Evolutionary conservation across 2,888 invertebrate genomes (phyloP), one percentile per base, ranked within the genome.

Genomic region (Melieria omissa): DNA sequence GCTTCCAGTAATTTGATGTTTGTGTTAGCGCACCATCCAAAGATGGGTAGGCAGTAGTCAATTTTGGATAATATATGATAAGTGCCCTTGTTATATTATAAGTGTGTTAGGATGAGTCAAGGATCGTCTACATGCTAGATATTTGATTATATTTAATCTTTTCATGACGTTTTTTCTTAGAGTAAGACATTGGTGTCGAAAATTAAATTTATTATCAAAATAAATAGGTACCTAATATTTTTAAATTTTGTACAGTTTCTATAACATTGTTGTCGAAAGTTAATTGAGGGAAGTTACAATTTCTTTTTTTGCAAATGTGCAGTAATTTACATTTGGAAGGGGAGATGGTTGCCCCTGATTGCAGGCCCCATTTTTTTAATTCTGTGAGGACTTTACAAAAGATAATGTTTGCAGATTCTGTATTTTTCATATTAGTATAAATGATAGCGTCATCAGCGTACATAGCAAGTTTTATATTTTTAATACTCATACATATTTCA

Each of bases 51-150:
- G 5, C 54, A 54, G 44, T 54, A 65, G 55, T 54, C 65, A 42
- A 65, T 65, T 54, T 65, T 65, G 3, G 55, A 29, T 29, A 65
- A 14, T 55, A n/a, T n/a, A n/a, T n/a, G n/a, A 65, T 29, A 55
- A 65, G 10, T 9, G 65, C 49, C 44, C 49, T 65, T 12, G 54
- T 65, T 10, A 41, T 14, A 9, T 65, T 1, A 65, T 52, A n/a
- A 65, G 44, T 54, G 54, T 54, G 16, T 54, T 54, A 6, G 54
- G 6, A 10, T 10, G 54, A 6, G 16, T 54, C n/a, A 54, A 12
- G 16, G 12, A 57, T 57, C 57, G 14, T 3, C 41, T 57, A 57
- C 57, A 29, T 29, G 14, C 16, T 57, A 57, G 41, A 3, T 57
- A 57, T 8, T 57, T 57, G 9, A 57, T 57, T 14, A 57, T 57